Conservation (phyloP, 2,113 vertebrate genomes). For the Cercocebus atys region DNA sequence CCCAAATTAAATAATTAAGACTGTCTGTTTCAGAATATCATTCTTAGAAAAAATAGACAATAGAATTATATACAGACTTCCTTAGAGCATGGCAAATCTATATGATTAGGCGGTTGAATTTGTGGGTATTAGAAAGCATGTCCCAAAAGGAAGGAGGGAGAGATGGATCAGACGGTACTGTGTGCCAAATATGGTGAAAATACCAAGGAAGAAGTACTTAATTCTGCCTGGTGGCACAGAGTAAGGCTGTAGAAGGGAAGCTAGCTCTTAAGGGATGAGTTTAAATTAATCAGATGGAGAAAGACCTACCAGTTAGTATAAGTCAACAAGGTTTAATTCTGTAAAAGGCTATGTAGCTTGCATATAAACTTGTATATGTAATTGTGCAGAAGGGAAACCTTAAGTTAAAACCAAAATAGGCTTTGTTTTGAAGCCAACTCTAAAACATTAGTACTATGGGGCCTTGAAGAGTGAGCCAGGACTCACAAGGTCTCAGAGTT, state of each 20-base stretch:
- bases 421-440: background rate
- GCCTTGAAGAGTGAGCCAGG: background rate
- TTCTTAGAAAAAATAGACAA: background rate
- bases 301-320: background rate
- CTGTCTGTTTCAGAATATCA: slow-evolving; percentile 13
- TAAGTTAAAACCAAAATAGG: background rate
- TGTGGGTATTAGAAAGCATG: background rate
- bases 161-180: background rate
- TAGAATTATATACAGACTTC: background rate
- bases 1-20: background rate
- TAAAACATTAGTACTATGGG: background rate
- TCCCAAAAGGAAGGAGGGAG: background rate
- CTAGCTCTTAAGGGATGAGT: background rate
- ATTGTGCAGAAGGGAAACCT: background rate
- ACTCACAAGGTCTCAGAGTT: background rate
- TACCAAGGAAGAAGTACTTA: background rate
- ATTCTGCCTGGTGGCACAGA: background rate
- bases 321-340: background rate
- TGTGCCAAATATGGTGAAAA: background rate
- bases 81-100: background rate
- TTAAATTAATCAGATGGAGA: background rate
- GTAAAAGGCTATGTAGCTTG: background rate
- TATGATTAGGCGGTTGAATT: background rate
- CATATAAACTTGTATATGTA: background rate
- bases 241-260: background rate